Evolutionary conservation across 2,888 invertebrate species (phyloP).

Genomic region (Papilio protenor): DNA sequence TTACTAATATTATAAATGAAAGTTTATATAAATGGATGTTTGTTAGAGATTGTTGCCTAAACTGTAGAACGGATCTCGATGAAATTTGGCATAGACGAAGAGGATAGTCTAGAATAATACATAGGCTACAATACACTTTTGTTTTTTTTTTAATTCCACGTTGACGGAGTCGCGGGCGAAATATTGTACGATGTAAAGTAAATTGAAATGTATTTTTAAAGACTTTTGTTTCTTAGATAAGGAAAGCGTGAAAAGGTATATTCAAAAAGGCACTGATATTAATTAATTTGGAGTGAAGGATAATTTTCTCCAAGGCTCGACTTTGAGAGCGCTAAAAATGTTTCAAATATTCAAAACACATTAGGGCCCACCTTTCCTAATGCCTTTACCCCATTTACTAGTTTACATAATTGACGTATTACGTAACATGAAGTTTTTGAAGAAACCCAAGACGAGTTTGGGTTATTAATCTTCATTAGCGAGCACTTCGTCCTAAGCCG

Average conservation of each 20-base stretch:
- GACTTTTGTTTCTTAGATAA: background rate
- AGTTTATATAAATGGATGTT: too few species aligned
- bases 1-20: too few species aligned
- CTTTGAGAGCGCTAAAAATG: conserved; percentile 2
- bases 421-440: conserved; percentile 38
- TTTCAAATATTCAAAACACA: conserved; percentile 33
- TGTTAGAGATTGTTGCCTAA: too few species aligned
- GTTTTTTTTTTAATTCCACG: too few species aligned
- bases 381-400: conserved; percentile 30
- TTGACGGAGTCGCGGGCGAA: too few species aligned
- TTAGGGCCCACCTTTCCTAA: conserved; percentile 26
- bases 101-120: too few species aligned
- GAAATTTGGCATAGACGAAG: too few species aligned
- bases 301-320: background rate
- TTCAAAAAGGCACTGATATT: background rate
- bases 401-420: conserved; percentile 33
- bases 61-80: too few species aligned
- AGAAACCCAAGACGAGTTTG: conserved; percentile 31
- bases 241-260: background rate
- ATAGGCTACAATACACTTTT: too few species aligned
- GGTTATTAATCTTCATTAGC: conserved; percentile 42
- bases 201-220: background rate
- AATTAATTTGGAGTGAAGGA: background rate
- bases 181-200: background rate
- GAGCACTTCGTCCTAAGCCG: conserved; percentile 31